Evolutionary conservation across 2,888 invertebrate species (phyloP).

Genomic region (Lasioglossum figueresi): DNA sequence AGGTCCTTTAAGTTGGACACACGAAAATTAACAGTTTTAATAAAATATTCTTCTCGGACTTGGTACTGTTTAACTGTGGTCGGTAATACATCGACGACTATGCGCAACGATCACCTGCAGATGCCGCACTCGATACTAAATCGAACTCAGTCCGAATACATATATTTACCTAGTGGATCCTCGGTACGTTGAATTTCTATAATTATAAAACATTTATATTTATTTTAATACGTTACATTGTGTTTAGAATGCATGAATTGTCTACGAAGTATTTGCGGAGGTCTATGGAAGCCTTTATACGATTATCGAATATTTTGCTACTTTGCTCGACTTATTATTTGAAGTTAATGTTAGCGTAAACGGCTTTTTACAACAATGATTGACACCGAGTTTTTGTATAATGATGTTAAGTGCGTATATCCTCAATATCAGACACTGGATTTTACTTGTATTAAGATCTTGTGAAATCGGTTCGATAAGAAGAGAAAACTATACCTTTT

Average conservation of each 20-base stretch:
- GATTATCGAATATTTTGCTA: background rate
- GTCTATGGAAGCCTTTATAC: background rate
- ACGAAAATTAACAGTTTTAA: background rate
- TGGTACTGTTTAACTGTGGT: conserved; percentile 38
- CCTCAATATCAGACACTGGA: background rate
- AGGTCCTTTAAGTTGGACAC: background rate
- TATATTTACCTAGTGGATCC: background rate
- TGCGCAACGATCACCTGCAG: conserved; percentile 40
- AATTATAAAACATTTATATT: background rate
- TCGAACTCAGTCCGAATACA: conserved; percentile 14
- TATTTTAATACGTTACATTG: background rate
- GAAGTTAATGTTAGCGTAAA: background rate
- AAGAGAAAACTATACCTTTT: too few species aligned
- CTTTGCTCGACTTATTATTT: background rate
- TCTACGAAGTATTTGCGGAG: background rate
- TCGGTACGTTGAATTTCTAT: background rate
- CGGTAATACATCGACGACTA: conserved; percentile 31
- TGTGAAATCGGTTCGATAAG: too few species aligned
- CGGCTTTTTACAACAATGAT: background rate
- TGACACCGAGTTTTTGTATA: background rate
- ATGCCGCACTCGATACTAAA: conserved; percentile 46
- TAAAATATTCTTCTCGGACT: background rate
- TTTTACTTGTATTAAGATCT: too few species aligned
- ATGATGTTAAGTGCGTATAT: background rate
- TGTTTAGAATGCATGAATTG: background rate